Base-by-base conservation (phyloP, 2,113 vertebrate species). In the Miniopterus natalensis region DNA sequence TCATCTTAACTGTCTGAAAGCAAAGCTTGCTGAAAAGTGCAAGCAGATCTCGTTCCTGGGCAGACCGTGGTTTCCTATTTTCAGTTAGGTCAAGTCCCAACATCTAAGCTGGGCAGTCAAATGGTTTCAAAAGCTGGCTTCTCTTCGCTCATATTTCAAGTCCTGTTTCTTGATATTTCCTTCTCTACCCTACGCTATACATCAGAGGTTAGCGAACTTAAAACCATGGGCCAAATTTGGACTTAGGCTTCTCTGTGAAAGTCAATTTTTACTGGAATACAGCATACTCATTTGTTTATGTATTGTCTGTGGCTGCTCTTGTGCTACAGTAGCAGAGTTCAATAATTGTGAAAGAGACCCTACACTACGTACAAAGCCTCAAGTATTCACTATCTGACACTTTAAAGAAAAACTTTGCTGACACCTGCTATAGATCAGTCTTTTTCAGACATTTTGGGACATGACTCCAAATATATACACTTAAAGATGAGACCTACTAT, bases 341-440 rank as follows among this genome's bases (percentile, higher is more conserved):
- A 80, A 21, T 68, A 61, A 83, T 18, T 88, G 8, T 55, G 40
- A 87, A 61, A 75, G 45, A 83, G 21, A 84, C 14, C 0, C 0
- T 31, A 36, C 36, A 36, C 36, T 36, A 36, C 36, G 36, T 59
- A 31, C 11, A 93, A 86, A 94, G 18, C 10, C 70, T 84, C 51
- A 92, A 87, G 47, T 87, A 87, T 75, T 79, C 74, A 95, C 15
- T 86, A 8, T 89, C 70, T 49, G 29, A n/a, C 40, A 13, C 73
- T 89, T 89, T 36, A 70, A 14, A 78, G 55, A 78, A 89, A 79
- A 88, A 70, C 27, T 84, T 65, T 49, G 17, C 51, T 29, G 40
- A 53, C 21, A 3, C 6, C 45, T 31, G 29, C 40, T 61, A 53
- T 14, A 71, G 66, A 77, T 2, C 7, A 17, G 29, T 75, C 18